phyloP scores from a whole-genome alignment of 2,797 vertebrate species.

The Saxicola maurus region DNA sequence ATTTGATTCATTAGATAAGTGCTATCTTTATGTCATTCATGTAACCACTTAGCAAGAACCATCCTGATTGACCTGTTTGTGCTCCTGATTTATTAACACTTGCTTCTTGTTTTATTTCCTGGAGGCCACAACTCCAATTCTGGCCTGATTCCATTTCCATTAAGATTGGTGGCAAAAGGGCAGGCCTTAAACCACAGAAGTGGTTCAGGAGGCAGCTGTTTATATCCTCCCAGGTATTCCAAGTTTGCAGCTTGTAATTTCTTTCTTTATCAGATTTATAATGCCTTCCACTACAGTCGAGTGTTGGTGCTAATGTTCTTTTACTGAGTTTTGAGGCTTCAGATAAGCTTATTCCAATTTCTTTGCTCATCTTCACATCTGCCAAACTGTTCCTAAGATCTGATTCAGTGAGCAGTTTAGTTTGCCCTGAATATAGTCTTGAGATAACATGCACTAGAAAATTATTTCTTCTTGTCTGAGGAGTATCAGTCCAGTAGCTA shows the following conservation, averaged over 20 bases:
- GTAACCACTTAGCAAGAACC: not conserved
- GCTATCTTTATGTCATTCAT: not conserved
- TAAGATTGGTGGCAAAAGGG: constrained; percentile 6
- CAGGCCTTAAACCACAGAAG: not conserved
- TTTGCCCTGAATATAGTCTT: not conserved
- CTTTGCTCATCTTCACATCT: not conserved
- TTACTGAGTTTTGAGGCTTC: not conserved
- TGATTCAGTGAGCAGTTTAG: not conserved
- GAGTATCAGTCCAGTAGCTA: not conserved
- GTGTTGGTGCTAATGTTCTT: not conserved
- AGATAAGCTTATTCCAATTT: constrained; percentile 1
- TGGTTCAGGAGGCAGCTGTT: not conserved
- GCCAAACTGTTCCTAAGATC: not conserved
- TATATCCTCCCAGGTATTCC: not conserved
- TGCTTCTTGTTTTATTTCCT: constrained; percentile 1
- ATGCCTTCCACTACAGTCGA: not conserved
- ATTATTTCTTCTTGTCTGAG: not conserved
- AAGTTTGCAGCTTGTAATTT: not conserved
- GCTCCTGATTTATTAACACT: constrained; percentile 1
- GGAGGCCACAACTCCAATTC: not conserved
- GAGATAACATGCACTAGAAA: not conserved
- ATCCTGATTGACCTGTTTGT: not conserved
- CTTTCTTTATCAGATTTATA: constrained; percentile 15
- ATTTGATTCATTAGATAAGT: not conserved
- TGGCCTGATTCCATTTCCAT: constrained; percentile 21